A percentile compares a stretch with the other conserved stretches of the same genome.
Conservation (phyloP, 2,113 vertebrate species). For the Rhinichthys klamathensis region DNA sequence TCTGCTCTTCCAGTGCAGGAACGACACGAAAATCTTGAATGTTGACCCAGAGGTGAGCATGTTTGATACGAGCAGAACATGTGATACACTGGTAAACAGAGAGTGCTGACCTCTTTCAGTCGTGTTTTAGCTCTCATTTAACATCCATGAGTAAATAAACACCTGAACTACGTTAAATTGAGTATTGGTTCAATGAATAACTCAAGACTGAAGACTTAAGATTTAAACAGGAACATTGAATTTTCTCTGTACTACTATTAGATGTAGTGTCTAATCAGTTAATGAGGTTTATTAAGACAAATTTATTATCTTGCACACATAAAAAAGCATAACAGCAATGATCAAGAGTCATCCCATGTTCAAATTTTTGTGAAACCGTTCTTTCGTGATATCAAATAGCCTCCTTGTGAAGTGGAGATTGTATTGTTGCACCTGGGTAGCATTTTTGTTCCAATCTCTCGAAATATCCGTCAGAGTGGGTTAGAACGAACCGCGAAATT, state of each 20-base stretch:
- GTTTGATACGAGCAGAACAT: neutral
- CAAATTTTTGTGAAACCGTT: neutral
- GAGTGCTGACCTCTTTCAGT: neutral
- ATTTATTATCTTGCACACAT: too few relatives aligned
- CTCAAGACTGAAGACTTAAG: neutral
- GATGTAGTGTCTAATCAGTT: neutral
- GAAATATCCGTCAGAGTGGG: conserved; percentile 29
- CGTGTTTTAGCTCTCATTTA: neutral
- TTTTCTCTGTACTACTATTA: neutral
- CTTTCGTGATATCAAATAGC: neutral
- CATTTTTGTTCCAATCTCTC: conserved; percentile 38
- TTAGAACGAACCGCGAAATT: conserved; percentile 45
- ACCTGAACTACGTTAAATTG: neutral
- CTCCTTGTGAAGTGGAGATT: conserved; percentile 3
- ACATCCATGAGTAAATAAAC: neutral
- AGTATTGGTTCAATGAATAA: neutral
- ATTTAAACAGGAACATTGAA: neutral
- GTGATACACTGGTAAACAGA: neutral
- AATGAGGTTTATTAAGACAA: neutral
- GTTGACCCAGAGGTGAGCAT: conserved; percentile 83
- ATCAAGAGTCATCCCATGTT: neutral
- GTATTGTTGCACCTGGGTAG: conserved; percentile 29
- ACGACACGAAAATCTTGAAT: conserved; percentile 81
- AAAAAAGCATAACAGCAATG: neutral
- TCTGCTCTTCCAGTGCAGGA: conserved; percentile 85